phyloP scores from a whole-genome alignment of 2,113 vertebrate species.

The Pygoscelis adeliae region DNA sequence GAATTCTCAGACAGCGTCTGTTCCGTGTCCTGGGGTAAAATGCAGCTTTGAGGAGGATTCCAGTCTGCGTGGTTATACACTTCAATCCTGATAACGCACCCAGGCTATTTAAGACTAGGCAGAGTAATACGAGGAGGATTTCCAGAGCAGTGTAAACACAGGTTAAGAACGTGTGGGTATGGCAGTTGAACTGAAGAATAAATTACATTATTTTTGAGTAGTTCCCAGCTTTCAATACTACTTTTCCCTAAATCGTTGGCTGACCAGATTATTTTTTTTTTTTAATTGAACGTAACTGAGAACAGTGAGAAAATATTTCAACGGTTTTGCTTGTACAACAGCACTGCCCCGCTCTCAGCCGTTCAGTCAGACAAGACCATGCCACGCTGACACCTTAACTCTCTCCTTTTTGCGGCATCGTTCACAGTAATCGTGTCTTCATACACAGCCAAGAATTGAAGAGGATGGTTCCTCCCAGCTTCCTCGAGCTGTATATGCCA shows the following conservation, averaged over 20 bases:
- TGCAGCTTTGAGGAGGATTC: background rate
- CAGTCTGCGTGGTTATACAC: accelerated
- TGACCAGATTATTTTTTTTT: background rate
- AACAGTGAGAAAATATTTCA: background rate
- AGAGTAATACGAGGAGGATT: background rate
- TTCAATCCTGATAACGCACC: accelerated
- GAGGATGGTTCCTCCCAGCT: background rate
- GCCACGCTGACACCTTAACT: background rate
- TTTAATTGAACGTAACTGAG: background rate
- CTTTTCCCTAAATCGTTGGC: background rate
- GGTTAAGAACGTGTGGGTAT: background rate
- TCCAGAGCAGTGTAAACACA: background rate
- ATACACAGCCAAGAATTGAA: background rate
- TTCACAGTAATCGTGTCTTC: background rate
- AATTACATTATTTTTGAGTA: background rate
- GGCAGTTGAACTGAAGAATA: background rate
- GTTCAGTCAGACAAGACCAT: accelerated
- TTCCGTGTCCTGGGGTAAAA: background rate
- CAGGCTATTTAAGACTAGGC: background rate
- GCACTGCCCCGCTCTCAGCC: background rate
- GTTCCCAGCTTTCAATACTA: background rate
- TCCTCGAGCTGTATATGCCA: background rate
- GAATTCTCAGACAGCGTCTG: background rate
- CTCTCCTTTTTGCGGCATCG: background rate
- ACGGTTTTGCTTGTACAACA: background rate